Base-by-base conservation (phyloP, 2,113 vertebrate species). In the Nyctereutes procyonoides region DNA sequence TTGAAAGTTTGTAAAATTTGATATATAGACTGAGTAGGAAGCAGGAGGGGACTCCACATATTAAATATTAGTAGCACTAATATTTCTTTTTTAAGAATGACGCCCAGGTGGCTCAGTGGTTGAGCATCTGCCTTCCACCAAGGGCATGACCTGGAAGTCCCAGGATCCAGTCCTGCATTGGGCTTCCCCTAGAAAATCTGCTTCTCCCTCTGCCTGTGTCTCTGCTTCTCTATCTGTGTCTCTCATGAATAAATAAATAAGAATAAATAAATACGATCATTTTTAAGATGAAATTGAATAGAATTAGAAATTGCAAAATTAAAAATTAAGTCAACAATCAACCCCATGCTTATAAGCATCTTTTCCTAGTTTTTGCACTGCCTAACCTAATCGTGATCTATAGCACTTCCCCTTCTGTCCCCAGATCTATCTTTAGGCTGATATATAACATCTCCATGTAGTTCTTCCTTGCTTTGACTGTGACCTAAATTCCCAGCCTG, bases 391-490 rank as follows among this genome's bases (percentile, higher is more conserved):
- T 11, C 63, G 2, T 89, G 28, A 76, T n/a, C 32, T 24, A 12
- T 63, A 58, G 0, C 2, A 60, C 1, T 8, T 51, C 24, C 11
- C 8, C 0, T 62, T 35, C 4, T 28, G 60, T 14, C 4, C 10
- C 9, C 15, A 71, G 5, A 48, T 76, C 13, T 15, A 38, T 82
- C 81, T 83, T n/a, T 71, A 26, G 48, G 4, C 17, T 93, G 73
- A 69, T 86, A 20, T 5, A 17, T 82, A 30, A 58, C 13, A 53
- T 65, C 13, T 73, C 62, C 32, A n/a, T 32, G 11, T 51, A 69
- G 1, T 51, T 91, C 13, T 2, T 53, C 7, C 30, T 94, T 88
- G 24, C 13, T 90, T 86, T 84, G 22, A 51, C 13, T 28, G 3
- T 69, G 3, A 53, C 14, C 5, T 71, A 48, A 51, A 60, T 53